A percentile compares a stretch with the other conserved stretches of the same genome.
These are phyloP conservation scores for Manacus vitellinus DNA, from an alignment of 2,113 vertebrate species.

Conservation along the genomic window DNA sequence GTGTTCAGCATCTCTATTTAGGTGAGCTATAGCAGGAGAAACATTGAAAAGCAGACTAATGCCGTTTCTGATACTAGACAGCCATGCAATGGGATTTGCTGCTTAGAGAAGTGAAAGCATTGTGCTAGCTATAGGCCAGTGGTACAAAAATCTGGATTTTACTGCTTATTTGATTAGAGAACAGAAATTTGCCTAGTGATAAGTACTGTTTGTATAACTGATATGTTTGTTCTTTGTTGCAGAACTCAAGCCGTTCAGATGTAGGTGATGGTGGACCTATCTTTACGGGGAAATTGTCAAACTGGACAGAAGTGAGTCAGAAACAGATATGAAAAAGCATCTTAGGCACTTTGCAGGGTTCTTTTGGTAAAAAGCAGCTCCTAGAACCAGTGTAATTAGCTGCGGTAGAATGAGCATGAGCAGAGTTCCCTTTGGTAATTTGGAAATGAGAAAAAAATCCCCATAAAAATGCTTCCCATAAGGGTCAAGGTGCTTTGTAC, in stretches of 20 bases:
- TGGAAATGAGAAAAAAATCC: background rate
- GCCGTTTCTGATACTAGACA: background rate
- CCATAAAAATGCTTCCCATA: background rate
- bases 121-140: background rate
- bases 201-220: background rate
- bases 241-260: constrained; percentile 68
- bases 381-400: background rate
- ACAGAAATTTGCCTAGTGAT: background rate
- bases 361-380: background rate
- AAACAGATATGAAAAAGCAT: background rate
- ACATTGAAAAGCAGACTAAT: background rate
- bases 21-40: background rate
- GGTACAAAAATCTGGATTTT: background rate
- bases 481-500: background rate
- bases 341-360: background rate
- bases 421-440: background rate
- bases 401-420: fast-evolving
- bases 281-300: constrained; percentile 39
- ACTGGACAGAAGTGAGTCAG: constrained; percentile 72
- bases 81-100: background rate
- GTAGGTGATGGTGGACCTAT: constrained; percentile 36
- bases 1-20: background rate
- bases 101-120: background rate
- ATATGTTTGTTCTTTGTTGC: background rate
- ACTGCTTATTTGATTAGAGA: background rate